A percentile compares a stretch with the other conserved stretches of the same genome.
These are phyloP conservation scores for Hyperopisus bebe DNA, from an alignment of 2,113 vertebrate species.

Conservation along the genomic window DNA sequence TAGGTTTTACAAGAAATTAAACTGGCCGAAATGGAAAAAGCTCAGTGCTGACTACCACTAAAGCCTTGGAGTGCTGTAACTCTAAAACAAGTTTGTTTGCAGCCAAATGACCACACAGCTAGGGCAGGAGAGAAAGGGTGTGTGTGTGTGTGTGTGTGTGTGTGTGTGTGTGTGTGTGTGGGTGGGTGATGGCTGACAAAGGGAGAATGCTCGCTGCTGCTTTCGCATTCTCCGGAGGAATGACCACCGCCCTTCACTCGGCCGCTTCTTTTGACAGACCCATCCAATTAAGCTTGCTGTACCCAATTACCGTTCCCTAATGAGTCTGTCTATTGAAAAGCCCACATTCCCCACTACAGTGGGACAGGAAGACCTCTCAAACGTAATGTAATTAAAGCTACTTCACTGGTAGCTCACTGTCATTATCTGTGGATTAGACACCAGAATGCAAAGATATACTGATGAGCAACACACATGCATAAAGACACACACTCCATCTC, in stretches of 20 bases:
- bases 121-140: not conserved
- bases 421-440: not conserved
- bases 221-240: not conserved
- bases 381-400: conserved; percentile 16
- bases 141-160: not conserved
- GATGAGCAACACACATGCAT: not conserved
- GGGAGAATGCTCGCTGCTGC: not conserved
- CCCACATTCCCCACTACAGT: not conserved
- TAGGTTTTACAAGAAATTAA: not conserved
- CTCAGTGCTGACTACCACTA: not conserved
- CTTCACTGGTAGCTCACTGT: not conserved
- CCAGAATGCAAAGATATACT: not conserved
- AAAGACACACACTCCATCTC: not conserved
- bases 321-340: conserved; percentile 7
- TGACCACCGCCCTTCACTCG: not conserved
- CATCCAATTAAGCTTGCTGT: conserved; percentile 13
- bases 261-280: not conserved
- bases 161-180: not conserved
- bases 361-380: conserved; percentile 9
- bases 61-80: not conserved
- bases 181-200: not conserved
- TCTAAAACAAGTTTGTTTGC: not conserved
- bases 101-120: not conserved
- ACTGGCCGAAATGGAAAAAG: too few species aligned
- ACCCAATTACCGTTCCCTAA: conserved; percentile 16